Base-by-base conservation (phyloP, 2,888 invertebrate species). In the Cheiracanthium punctorium region DNA sequence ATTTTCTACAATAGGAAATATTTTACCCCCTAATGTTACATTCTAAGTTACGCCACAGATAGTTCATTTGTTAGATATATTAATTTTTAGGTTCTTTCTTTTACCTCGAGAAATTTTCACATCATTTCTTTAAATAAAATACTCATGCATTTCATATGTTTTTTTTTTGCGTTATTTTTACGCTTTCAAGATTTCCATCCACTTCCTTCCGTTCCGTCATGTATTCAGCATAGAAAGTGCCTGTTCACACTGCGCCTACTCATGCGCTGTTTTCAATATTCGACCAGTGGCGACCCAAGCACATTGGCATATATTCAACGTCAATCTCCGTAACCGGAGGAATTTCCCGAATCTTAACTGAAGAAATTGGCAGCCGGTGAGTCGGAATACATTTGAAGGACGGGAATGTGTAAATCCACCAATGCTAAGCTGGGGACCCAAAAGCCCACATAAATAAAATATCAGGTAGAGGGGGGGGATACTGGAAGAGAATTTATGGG, bases 371-470 rank as follows among this genome's bases (percentile, higher is more conserved):
- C 32, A 8, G 32, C 29, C 30, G 69, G 17, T 20, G 33, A 28
- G 82, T 82, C 82, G 77, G 77, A 82, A 82, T 82, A 64, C 72
- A 82, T 82, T 82, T 77, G 82, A 52, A 82, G 37, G 64, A 41
- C 41, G 71, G 75, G 75, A 82, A 82, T 82, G 75, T 77, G 84
- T 79, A 84, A 84, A 84, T 84, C 79, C 41, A 79, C 74, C 79
- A n/a, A 32, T 24, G 48, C 84, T 79, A 41, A 79, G 79, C 84
- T 41, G 67, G 43, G 65, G 48, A 72, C 65, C 76, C 82, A 82
- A 82, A 82, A 64, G 82, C 79, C 73, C 67, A 69, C 79, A 84
- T 84, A 84, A 84, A 84, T 84, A 84, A 84, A 84, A 84, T 84
- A 84, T 84, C 84, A 73, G 73, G n/a, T 37, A 48, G 48, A 69